Evolutionary conservation across 2,888 invertebrate genomes (phyloP), one percentile per base, ranked within the genome.

Genomic region (Cataglyphis altisquamis): DNA sequence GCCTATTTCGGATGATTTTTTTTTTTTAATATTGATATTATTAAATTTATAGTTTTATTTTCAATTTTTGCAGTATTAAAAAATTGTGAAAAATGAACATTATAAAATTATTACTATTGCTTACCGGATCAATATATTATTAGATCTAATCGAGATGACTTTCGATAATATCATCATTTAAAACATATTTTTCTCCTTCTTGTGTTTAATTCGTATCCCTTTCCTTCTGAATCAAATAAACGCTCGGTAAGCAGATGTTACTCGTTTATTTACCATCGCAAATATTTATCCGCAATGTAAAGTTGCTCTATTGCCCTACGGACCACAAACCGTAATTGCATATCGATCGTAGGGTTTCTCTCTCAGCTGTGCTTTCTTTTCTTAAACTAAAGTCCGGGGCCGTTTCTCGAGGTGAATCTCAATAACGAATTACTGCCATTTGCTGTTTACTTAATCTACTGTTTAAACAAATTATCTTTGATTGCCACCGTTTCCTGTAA

Each of bases 211-310:
- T 55, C 63, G 21, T 21, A 55, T 64, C 41, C n/a, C 64, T 66
- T 66, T 57, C 52, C 74, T 52, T 57, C 55, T 29, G 66, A 66
- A 66, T 77, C 72, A 80, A 64, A 63, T 83, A 83, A 84, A 68
- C 63, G 36, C 57, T 4, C 18, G n/a, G 15, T 1, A 12, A 29
- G 39, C 64, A 64, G 64, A 55, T 29, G 25, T 64, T 36, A 77
- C 25, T 39, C 64, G 77, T 64, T 70, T 73, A 62, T 83, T 84
- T 83, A 82, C 41, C 21, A 21, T 29, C 25, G 78, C 64, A 85
- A 84, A 85, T 85, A 85, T 85, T 85, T 85, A 70, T 84, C 36
- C 63, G n/a, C 36, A 60, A 80, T 73, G 68, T 81, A 75, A 45
- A 85, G 70, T 81, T 67, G 57, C 62, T 85, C 70, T 74, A 82